Evolutionary conservation across 1,140 invertebrate species (phyloP), one percentile per base, ranked within the genome.

Genomic region (Aphelinus certus): DNA sequence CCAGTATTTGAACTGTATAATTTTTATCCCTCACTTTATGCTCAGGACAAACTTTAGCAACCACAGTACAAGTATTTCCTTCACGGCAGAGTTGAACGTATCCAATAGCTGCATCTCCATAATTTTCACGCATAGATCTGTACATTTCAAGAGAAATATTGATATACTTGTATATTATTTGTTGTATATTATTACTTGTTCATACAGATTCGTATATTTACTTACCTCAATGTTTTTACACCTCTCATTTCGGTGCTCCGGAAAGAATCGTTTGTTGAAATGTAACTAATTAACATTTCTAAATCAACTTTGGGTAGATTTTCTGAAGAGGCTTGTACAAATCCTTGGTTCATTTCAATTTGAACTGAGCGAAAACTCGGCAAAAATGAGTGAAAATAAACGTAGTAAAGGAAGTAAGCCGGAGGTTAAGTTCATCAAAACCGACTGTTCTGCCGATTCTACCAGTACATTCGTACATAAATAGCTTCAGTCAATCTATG

Each of bases 11-110:
- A 7, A 82, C 77, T 42, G 63, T 73, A 64, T 80, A 82, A 55
- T 64, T 62, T 77, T 80, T 81, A 48, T 51, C 73, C 45, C 63
- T 61, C 7, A 88, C 81, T 81, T 80, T 84, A 75, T 87, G 83
- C 73, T 88, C 84, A 46, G 84, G 84, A 49, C 79, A 82, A 42
- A 87, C 79, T 76, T 73, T 77, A 10, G 53, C 71, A 73, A 81
- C 76, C 6, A 83, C 77, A 77, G 49, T 81, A 81, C 61, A 82
- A 42, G 71, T 51, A 45, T 3, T 1, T 76, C 61, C 53, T 70
- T 78, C 58, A 1, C 83, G 58, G 76, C 81, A 79, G 1, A 84
- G 58, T 73, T 83, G 79, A 1, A 83, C 82, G 76, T 84, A 84
- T 7, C 79, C 79, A 53, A 84, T 69, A 6, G 81, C 82, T 70